These are phyloP conservation scores for Okamejei kenojei DNA, from an alignment of 2,797 vertebrate species.

Conservation along the genomic window DNA sequence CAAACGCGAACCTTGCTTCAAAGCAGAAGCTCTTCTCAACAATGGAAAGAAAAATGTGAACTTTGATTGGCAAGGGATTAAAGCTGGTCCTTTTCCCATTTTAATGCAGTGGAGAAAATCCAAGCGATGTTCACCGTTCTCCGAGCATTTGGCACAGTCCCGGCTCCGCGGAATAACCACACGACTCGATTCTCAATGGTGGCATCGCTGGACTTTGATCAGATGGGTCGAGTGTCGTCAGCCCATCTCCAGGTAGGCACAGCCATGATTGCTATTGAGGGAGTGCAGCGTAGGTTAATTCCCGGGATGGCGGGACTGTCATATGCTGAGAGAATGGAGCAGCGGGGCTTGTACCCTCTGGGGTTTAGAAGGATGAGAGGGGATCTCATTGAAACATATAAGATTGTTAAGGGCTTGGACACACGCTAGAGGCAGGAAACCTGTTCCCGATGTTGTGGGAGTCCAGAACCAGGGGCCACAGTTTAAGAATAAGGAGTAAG, in stretches of 20 bases:
- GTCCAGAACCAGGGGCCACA: too few relatives aligned
- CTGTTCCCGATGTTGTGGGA: too few relatives aligned
- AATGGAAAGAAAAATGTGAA: not conserved
- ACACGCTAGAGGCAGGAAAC: too few relatives aligned
- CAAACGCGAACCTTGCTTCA: not conserved
- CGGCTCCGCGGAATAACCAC: conserved; percentile 58
- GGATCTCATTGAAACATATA: too few relatives aligned
- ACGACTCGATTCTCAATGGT: conserved; percentile 78
- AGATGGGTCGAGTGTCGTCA: conserved; percentile 66
- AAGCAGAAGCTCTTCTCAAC: not conserved
- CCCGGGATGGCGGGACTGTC: too few relatives aligned
- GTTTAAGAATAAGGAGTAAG: too few relatives aligned
- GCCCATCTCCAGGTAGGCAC: conserved; percentile 77
- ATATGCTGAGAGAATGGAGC: too few relatives aligned
- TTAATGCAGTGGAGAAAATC: conserved; percentile 71
- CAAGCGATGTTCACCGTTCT: conserved; percentile 79
- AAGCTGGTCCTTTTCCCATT: not conserved
- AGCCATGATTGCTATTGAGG: too few relatives aligned
- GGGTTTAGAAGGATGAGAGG: too few relatives aligned
- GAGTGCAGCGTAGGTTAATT: too few relatives aligned
- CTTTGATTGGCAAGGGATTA: not conserved
- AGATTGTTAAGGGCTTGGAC: too few relatives aligned
- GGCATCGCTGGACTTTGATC: conserved; percentile 80
- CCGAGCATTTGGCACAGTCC: conserved; percentile 74
- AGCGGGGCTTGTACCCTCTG: too few relatives aligned